Conservation (phyloP, 2,888 invertebrate genomes). For the Drosophila tripunctata region DNA sequence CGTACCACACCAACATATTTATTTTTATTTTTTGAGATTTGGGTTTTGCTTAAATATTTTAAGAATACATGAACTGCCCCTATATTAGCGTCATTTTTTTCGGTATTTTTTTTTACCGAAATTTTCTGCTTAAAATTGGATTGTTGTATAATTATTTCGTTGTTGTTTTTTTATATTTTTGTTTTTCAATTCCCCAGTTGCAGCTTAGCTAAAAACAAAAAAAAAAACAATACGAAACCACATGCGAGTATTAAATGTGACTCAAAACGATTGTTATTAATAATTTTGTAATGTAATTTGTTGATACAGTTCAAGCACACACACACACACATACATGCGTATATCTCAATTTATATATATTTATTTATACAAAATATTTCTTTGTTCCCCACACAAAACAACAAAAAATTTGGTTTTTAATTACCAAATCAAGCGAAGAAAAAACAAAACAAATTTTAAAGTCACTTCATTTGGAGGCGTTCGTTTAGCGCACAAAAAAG, state of each 20-base stretch:
- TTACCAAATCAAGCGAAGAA: neutral
- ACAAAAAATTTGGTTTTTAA: constrained; percentile 10
- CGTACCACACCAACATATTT: too few species aligned
- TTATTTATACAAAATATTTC: neutral
- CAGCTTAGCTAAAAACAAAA: neutral
- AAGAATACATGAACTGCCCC: too few species aligned
- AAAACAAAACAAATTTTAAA: neutral
- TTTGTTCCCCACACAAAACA: constrained; percentile 10
- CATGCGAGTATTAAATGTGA: constrained; percentile 14
- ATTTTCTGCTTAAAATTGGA: too few species aligned
- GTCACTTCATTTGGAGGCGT: constrained; percentile 11
- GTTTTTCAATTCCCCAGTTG: neutral
- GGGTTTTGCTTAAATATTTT: too few species aligned
- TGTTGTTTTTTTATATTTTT: constrained; percentile 3
- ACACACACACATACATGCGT: neutral
- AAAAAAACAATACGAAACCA: constrained; percentile 16
- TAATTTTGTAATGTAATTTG: constrained; percentile 11
- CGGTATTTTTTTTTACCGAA: too few species aligned
- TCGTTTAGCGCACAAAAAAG: constrained; percentile 2
- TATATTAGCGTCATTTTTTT: too few species aligned
- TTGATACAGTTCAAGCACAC: neutral
- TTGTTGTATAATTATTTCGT: too few species aligned
- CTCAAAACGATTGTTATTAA: constrained; percentile 18
- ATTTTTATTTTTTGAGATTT: too few species aligned
- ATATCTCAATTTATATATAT: neutral